phyloP scores from a whole-genome alignment of 2,113 vertebrate species.

The Xiphophorus couchianus region DNA sequence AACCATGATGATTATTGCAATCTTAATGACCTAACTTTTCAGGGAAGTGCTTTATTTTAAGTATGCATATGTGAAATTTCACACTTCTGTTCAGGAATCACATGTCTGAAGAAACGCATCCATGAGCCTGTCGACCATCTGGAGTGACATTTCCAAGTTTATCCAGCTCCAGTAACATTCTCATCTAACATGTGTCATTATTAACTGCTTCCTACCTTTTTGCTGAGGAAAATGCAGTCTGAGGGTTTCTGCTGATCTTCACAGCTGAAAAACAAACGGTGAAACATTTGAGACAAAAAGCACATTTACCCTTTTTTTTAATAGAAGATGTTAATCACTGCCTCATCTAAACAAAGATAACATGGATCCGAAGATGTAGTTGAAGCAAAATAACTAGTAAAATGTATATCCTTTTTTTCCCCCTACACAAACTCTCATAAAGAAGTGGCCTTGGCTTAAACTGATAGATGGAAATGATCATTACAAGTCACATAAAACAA shows the following conservation, averaged over 20 bases:
- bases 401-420: too few relatives aligned
- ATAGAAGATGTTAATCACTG: neutral
- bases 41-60: neutral
- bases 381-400: neutral
- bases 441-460: neutral
- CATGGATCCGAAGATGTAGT: neutral
- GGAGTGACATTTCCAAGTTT: neutral
- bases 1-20: neutral
- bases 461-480: neutral
- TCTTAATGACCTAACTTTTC: neutral
- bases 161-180: neutral
- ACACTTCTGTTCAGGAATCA: slow-evolving; percentile 10
- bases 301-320: neutral
- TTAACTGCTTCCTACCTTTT: slow-evolving; percentile 63
- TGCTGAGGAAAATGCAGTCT: slow-evolving; percentile 56
- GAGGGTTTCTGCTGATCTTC: slow-evolving; percentile 64
- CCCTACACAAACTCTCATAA: neutral
- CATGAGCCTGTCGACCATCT: slow-evolving; percentile 13
- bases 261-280: slow-evolving; percentile 65
- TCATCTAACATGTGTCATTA: too few relatives aligned
- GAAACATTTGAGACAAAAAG: slow-evolving; percentile 19
- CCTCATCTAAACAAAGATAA: neutral
- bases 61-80: slow-evolving; percentile 20
- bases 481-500: neutral
- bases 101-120: slow-evolving; percentile 7